phyloP scores from a whole-genome alignment of 1,140 invertebrate species.

The Brachionus asplanchnoidis region DNA sequence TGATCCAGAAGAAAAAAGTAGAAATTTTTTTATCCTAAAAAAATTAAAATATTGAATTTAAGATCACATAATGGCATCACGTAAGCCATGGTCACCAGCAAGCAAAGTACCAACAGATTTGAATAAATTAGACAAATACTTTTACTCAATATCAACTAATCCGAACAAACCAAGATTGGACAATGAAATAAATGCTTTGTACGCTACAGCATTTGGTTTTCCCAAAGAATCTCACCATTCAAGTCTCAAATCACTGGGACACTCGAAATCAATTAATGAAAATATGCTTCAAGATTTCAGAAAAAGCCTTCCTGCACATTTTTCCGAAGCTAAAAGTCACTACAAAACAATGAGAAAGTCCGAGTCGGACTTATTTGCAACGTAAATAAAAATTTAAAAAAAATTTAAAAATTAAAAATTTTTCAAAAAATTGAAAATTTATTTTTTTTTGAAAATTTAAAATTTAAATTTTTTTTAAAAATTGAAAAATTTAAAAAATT shows the following conservation, averaged over 20 bases:
- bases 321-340: background rate
- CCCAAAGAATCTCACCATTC: background rate
- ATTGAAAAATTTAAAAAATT: too few species aligned
- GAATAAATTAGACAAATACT: background rate
- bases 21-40: background rate
- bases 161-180: background rate
- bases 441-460: too few species aligned
- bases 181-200: background rate
- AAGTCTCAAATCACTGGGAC: background rate
- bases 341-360: slow-evolving; percentile 27
- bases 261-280: background rate
- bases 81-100: slow-evolving; percentile 16
- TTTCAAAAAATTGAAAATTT: too few species aligned
- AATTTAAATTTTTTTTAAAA: too few species aligned
- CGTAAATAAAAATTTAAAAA: too few species aligned
- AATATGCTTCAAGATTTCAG: background rate
- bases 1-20: background rate
- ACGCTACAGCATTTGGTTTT: background rate
- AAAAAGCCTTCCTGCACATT: background rate
- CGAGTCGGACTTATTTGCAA: slow-evolving; percentile 2
- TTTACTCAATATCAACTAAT: background rate
- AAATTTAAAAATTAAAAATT: too few species aligned
- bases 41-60: background rate
- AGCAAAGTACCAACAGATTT: background rate
- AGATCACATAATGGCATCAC: background rate